Conservation (phyloP, 2,888 invertebrate genomes). For the Lithosia quadra region DNA sequence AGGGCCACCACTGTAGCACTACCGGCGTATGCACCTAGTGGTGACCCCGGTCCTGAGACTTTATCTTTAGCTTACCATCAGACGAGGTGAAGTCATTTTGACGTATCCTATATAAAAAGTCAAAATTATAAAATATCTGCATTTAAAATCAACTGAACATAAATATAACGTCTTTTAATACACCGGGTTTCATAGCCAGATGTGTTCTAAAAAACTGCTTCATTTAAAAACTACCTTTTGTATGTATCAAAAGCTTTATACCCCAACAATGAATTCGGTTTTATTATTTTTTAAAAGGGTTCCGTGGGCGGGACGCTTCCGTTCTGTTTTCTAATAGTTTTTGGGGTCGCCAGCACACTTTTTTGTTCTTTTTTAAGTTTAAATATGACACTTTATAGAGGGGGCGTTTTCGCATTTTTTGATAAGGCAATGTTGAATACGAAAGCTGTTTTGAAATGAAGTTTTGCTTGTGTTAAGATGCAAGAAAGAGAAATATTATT, state of each 20-base stretch:
- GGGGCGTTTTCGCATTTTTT: conserved; percentile 47
- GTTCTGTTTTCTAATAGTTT: conserved; percentile 59
- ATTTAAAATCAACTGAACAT: not conserved
- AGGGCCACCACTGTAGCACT: too few species aligned
- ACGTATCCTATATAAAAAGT: too few species aligned
- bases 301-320: conserved; percentile 70
- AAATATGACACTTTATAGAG: conserved; percentile 63
- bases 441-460: conserved; percentile 20
- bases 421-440: conserved; percentile 25
- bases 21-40: too few species aligned
- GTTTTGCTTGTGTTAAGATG: conserved; percentile 3
- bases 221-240: conserved; percentile 55
- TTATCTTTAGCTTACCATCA: too few species aligned
- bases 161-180: conserved; percentile 7
- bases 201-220: conserved; percentile 39
- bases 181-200: conserved; percentile 46
- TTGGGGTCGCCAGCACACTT: conserved; percentile 56
- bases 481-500: not conserved
- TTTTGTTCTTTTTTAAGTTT: conserved; percentile 54
- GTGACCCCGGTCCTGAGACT: too few species aligned
- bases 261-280: conserved; percentile 51
- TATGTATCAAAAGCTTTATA: conserved; percentile 58
- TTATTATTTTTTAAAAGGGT: conserved; percentile 70
- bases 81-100: too few species aligned
- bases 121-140: not conserved